Base-by-base conservation (phyloP, 2,797 vertebrate species). In the Sebastes reedi region DNA sequence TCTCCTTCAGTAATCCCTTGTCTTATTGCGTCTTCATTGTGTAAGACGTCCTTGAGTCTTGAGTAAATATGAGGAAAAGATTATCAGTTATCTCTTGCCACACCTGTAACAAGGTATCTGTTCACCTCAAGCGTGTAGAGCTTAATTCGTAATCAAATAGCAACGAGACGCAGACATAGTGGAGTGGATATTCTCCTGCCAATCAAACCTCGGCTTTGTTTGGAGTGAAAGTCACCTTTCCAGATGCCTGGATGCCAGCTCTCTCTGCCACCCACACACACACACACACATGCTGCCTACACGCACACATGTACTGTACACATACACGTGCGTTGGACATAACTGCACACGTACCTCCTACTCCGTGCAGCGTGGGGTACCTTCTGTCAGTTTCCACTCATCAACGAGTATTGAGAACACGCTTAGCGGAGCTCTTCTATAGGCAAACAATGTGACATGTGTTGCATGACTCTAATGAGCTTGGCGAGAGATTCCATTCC, bases 81-180 rank as follows among this genome's bases (percentile, higher is more conserved):
- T 88, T 81, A 82, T 75, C 74, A 75, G 54, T 62, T 86, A 83
- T 84, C 79, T 86, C 67, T 78, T 72, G 36, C 61, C 79, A 76
- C 67, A 76, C 75, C 81, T 82, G 62, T 29, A 84, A 88, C 77
- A 78, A 84, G 71, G 66, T 82, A 67, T 80, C 69, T 34, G 75
- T 61, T 88, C 86, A 70, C 72, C 80, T 84, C 54, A 59, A 76
- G 81, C 34, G 6, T 70, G 71, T 61, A 50, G 18, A 46, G 77
- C 79, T 85, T 86, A 87, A 92, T 87, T 90, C 71, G 24, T 76
- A 84, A 87, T 90, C 83, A 91, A 90, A 88, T 13, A 86, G 67
- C 65, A 46, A 32, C 58, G 42, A 83, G 55, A 85, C 16, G 3
- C 70, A 52, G 68, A 42, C 50, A 52, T 55, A 77, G 61, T 46